Evolutionary conservation across 92 coral and sea anemone species (phyloP), one percentile per base, ranked within the genome.

Genomic region (Blastomussa wellsi): DNA sequence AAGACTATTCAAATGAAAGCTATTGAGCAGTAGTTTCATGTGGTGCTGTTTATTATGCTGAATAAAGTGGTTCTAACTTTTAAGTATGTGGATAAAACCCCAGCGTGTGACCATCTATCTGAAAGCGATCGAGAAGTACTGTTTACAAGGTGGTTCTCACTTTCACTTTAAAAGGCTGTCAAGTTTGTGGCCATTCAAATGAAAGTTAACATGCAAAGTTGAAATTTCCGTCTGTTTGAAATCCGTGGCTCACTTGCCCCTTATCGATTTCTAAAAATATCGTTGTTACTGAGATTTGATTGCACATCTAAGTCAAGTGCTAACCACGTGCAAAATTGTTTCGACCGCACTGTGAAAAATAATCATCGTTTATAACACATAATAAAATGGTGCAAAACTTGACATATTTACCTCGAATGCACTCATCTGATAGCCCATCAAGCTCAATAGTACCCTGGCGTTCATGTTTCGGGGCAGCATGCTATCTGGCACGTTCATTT

Each of bases 401-500:
- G 74, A 19, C 26, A 20, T 31, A 37, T 4, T 37, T 79, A 96
- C 98, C 98, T 94, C 98, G 19, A 92, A 52, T 35, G 88, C 77
- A 37, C 92, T 86, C 39, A 90, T 35, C 39, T 35, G 80, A 72
- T 89, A 74, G 29, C 95, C 96, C 84, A 95, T 81, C 41, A 89
- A 3, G 82, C 92, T 91, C 65, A 91, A 20, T 28, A 74, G 92
- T n/a, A 94, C 29, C 51, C 88, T 90, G 16, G 96, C 84, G 62
- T 92, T 89, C 66, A 91, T 32, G 86, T 92, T 90, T 22, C 98
- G 92, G 13, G 98, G 98, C 53, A 96, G 32, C 85, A 86, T 89
- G 62, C 93, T 88, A 28, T 96, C 88, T 4, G 95, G 96, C 0
- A 93, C 93, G 82, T 94, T 78, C 83, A 96, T 88, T 75, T 90